These are phyloP conservation scores for Zhuqinia jingwanae DNA, from an alignment of 2,888 invertebrate genomes.

Conservation along the genomic window DNA sequence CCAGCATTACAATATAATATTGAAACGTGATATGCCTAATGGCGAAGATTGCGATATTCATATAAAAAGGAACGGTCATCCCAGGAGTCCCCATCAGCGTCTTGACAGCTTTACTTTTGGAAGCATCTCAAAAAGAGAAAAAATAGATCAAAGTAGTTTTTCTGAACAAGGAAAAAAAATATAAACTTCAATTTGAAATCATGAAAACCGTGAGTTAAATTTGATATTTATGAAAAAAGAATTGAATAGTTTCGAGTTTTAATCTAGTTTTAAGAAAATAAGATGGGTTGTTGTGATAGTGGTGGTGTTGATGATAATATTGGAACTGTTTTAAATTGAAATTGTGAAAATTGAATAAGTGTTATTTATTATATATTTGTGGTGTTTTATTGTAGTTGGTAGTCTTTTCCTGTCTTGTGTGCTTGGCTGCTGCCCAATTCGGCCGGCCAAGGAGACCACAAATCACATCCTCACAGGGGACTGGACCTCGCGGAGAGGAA, in stretches of 20 bases:
- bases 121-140: constrained; percentile 18
- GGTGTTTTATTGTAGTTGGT: constrained; percentile 50
- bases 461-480: not conserved
- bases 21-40: constrained; percentile 31
- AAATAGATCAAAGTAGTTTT: not conserved
- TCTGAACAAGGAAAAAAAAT: not conserved
- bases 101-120: constrained; percentile 30
- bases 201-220: constrained; percentile 53
- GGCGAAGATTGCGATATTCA: constrained; percentile 44
- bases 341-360: not conserved
- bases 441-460: constrained; percentile 53
- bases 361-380: constrained; percentile 27
- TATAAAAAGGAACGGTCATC: constrained; percentile 57
- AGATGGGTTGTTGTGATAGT: not conserved
- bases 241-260: not conserved
- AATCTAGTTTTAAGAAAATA: constrained; percentile 5
- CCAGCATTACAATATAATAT: not conserved
- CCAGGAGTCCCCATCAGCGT: constrained; percentile 40
- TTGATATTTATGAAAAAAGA: not conserved
- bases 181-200: not conserved
- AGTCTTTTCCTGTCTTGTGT: constrained; percentile 65
- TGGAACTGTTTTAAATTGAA: not conserved
- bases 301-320: not conserved
- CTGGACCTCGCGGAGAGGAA: constrained; percentile 58
- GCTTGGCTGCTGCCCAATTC: constrained; percentile 68